Conservation (phyloP, 2,113 vertebrate species). For the Charadrius vociferus region DNA sequence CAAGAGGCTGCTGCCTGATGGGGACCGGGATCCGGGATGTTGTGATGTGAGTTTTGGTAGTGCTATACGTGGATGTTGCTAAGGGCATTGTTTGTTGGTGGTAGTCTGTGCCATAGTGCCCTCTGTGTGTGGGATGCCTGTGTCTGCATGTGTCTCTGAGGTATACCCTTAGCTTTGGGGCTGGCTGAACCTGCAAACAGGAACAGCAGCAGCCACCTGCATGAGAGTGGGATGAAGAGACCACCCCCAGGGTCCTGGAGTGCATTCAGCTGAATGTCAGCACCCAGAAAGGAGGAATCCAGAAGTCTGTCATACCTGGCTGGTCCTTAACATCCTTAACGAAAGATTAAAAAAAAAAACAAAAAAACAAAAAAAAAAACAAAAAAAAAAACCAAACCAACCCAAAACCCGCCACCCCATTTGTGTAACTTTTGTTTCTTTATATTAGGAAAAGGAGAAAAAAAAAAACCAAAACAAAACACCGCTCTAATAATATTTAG, state of each 20-base stretch:
- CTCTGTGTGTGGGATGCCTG: too few relatives aligned
- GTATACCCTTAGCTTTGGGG: not conserved
- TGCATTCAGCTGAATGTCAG: not conserved
- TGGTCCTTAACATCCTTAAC: not conserved
- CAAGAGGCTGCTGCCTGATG: not conserved
- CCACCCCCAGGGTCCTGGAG: fast-evolving
- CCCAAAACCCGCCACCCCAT: too few relatives aligned
- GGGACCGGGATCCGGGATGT: not conserved
- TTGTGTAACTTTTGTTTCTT: not conserved
- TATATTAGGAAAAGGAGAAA: not conserved
- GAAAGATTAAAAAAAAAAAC: not conserved
- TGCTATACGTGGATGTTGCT: not conserved
- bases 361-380: too few relatives aligned
- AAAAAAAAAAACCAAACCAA: too few relatives aligned
- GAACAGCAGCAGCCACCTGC: not conserved
- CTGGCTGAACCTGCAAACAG: not conserved
- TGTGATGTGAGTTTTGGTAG: not conserved
- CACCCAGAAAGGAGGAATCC: not conserved
- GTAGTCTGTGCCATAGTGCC: not conserved
- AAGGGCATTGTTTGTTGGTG: too few relatives aligned
- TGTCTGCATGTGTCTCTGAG: not conserved
- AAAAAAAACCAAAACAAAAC: too few relatives aligned
- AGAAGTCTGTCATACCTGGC: not conserved
- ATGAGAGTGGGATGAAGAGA: not conserved
- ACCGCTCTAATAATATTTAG: not conserved